Evolutionary conservation across 1,140 invertebrate genomes (phyloP).

Genomic region (Saccostrea glomerata): DNA sequence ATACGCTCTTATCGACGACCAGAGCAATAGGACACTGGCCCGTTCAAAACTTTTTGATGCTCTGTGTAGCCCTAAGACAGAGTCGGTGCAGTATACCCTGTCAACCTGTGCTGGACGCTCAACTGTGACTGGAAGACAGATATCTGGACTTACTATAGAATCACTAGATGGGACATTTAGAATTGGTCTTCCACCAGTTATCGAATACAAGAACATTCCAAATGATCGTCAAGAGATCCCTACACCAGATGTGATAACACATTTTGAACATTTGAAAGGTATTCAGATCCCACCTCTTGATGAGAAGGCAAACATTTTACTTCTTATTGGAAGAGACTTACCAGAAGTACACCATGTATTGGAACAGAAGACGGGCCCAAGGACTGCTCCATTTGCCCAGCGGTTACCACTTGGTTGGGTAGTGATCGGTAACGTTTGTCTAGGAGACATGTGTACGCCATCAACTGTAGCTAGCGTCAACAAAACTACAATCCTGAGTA

Average conservation of each 20-base stretch:
- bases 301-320: too few species aligned
- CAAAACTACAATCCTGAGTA: neutral
- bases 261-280: slow-evolving; percentile 33
- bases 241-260: slow-evolving; percentile 1
- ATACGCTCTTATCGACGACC: slow-evolving; percentile 49
- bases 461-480: neutral
- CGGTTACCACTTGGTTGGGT: slow-evolving; percentile 23
- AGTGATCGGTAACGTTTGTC: slow-evolving; percentile 29
- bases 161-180: neutral
- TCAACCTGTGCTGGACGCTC: slow-evolving; percentile 40
- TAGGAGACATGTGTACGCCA: neutral
- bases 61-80: too few species aligned
- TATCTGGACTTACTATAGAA: neutral
- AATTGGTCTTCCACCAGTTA: slow-evolving; percentile 31
- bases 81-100: too few species aligned
- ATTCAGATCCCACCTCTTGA: slow-evolving; percentile 11
- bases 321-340: slow-evolving; percentile 38
- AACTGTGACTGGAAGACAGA: neutral
- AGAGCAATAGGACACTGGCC: too few species aligned
- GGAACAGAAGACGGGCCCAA: slow-evolving; percentile 2
- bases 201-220: slow-evolving; percentile 48
- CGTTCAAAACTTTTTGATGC: too few species aligned
- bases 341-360: slow-evolving; percentile 34
- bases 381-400: slow-evolving; percentile 14
- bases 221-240: slow-evolving; percentile 44